Evolutionary conservation across 1,140 invertebrate species (phyloP).

Genomic region (Intoshia linei): DNA sequence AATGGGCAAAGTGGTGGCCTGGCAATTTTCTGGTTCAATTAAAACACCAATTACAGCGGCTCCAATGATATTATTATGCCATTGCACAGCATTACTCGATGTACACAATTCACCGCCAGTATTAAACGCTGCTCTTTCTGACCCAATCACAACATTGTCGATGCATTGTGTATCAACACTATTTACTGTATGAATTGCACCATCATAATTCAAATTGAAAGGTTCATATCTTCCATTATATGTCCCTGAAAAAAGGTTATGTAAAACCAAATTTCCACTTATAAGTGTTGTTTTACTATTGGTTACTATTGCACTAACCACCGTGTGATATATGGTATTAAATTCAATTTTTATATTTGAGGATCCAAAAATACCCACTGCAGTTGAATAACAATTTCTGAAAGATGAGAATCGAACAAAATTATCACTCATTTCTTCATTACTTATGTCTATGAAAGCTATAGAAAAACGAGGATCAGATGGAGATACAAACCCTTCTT

Average conservation of each 20-base stretch:
- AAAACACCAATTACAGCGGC: not conserved
- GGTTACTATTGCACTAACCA: no score
- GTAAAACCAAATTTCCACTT: no score
- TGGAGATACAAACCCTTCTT: no score
- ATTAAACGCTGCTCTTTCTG: not conserved
- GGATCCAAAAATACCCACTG: conserved; percentile 11
- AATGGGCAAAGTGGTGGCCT: conserved; percentile 7
- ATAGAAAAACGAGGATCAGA: no score
- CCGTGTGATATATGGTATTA: conserved; percentile 6
- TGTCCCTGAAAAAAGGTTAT: no score
- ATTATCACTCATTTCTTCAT: conserved; percentile 6
- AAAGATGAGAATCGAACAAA: conserved; percentile 11
- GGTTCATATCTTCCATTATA: no score
- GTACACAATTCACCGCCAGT: conserved; percentile 1
- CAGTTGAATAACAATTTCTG: conserved; percentile 10
- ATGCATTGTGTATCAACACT: not conserved
- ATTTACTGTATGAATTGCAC: not conserved
- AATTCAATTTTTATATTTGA: conserved; percentile 1
- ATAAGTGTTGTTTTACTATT: no score
- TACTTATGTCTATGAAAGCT: no score
- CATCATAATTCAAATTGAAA: not conserved
- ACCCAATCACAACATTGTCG: conserved; percentile 1
- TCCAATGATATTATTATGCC: conserved; percentile 5
- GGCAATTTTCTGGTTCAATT: no score
- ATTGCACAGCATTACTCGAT: not conserved